Conservation (phyloP, 2,797 vertebrate species). For the Falco berigora region DNA sequence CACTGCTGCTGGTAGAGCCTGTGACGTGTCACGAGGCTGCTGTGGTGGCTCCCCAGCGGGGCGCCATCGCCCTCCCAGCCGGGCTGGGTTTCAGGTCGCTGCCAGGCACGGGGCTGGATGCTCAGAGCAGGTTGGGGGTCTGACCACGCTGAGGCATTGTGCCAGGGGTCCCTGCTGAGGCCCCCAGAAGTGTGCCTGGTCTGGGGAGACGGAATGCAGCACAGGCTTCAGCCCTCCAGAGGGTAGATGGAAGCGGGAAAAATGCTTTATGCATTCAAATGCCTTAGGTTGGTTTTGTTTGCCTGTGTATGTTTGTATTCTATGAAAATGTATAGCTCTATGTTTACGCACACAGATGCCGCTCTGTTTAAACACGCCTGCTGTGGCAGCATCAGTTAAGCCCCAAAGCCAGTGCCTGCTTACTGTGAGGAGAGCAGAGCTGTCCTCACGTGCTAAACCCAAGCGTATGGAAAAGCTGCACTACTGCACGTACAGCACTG, state of each 20-base stretch:
- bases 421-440: not conserved
- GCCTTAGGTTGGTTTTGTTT: not conserved
- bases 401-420: not conserved
- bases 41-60: not conserved
- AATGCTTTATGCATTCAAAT: not conserved
- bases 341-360: fast-evolving
- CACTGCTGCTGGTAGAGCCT: fast-evolving
- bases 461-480: not conserved
- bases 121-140: not conserved
- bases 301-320: too few species aligned
- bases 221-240: not conserved
- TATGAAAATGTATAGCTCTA: not conserved
- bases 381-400: not conserved
- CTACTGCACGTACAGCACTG: not conserved
- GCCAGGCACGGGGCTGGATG: not conserved
- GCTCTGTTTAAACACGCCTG: fast-evolving
- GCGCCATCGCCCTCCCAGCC: fast-evolving
- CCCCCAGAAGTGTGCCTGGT: fast-evolving
- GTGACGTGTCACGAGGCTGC: too few species aligned
- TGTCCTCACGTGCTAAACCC: fast-evolving
- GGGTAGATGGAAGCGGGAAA: not conserved
- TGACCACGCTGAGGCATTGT: fast-evolving
- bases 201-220: not conserved
- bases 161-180: not conserved
- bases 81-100: not conserved